Base-by-base conservation (phyloP, 2,888 invertebrate species). In the Tetragnatha montana region DNA sequence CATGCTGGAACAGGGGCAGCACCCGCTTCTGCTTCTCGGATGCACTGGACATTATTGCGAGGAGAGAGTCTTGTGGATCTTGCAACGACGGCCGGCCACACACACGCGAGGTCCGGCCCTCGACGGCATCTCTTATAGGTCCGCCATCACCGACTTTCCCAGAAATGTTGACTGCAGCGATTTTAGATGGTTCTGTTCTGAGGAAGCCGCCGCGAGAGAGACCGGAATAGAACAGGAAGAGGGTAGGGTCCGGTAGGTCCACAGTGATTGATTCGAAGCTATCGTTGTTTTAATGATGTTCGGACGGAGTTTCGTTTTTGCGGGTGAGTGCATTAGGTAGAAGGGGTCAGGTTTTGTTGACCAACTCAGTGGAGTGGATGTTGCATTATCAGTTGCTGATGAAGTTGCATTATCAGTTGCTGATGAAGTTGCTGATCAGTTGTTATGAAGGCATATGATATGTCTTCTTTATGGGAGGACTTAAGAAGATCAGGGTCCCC, bases 1-100 rank as follows among this genome's bases (percentile, higher is more conserved):
- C 90, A 79, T 87, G 74, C 74, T 87, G 86, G 80, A 90, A 90
- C 6, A 90, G 90, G 69, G 86, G 86, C 19, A 87, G 22, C 2
- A 90, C 73, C 68, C 86, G 81, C 81, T 68, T 71, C 78, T 90
- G 90, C 49, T 87, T 90, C 71, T 90, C 90, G 0, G 78, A 51
- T 17, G 87, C 82, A 12, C 50, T 74, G 14, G 81, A 70, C 86
- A 83, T 82, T 68, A 47, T 75, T 8, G 14, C 12, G 8, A n/a
- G n/a, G n/a, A n/a, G n/a, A 12, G 17, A 12, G 49, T 70, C 50
- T 19, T 49, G 8, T 49, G 81, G 8, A 8, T 19, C 49, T 60
- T 12, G 22, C 73, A 49, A 69, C 80, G 17, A 51, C 73, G n/a
- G 19, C 83, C 68, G 60, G 17, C 85, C 51, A 71, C 74, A 80